Evolutionary conservation across 2,797 vertebrate genomes (phyloP).

Genomic region (Ataeniobius toweri): DNA sequence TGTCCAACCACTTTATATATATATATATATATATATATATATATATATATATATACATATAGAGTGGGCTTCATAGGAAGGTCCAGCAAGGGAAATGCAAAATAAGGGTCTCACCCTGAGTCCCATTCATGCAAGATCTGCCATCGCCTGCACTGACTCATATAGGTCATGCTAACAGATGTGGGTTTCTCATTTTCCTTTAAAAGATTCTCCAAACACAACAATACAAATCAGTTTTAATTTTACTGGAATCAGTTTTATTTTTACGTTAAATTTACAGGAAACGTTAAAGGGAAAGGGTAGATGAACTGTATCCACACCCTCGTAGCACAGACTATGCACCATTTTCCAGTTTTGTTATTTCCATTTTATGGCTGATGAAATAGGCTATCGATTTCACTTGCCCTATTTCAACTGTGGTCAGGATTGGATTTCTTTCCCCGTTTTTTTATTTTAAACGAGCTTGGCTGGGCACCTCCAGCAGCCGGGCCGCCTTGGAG

Average conservation of each 20-base stretch:
- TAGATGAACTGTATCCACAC: conserved; percentile 43
- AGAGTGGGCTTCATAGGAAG: no score
- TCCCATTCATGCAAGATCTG: background rate
- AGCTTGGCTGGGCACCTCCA: conserved; percentile 39
- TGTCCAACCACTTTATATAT: no score
- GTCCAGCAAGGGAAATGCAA: background rate
- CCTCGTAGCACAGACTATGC: conserved; percentile 34
- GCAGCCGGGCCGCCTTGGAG: conserved; percentile 36
- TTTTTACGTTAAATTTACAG: background rate
- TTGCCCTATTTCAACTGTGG: conserved; percentile 69
- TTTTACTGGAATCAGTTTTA: background rate
- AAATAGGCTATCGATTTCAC: conserved; percentile 73
- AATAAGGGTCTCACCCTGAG: no score
- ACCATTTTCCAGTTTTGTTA: conserved; percentile 63
- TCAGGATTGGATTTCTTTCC: conserved; percentile 67
- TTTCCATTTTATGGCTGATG: conserved; percentile 68
- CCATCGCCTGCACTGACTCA: background rate
- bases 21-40: no score
- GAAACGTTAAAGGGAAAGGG: conserved; percentile 10
- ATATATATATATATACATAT: no score
- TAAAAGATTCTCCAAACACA: conserved; percentile 28
- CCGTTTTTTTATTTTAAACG: conserved; percentile 17
- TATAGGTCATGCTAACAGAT: background rate
- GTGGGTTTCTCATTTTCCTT: conserved; percentile 8
- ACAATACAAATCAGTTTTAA: background rate